These are phyloP conservation scores for Diabrotica virgifera DNA, from an alignment of 1,140 invertebrate species.

Conservation along the genomic window DNA sequence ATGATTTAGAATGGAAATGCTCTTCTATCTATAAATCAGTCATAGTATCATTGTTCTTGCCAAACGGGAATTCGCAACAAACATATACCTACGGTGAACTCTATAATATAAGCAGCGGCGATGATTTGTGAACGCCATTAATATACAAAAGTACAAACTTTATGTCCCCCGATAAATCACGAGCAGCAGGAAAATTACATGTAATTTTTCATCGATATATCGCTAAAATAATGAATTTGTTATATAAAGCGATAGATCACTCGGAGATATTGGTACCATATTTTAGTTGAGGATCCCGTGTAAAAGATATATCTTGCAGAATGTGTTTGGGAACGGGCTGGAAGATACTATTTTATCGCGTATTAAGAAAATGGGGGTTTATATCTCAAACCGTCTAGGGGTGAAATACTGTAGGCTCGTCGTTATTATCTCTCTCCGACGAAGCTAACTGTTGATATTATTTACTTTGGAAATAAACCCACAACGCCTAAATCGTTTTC, in stretches of 20 bases:
- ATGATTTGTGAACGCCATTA: constrained; percentile 2
- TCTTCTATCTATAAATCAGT: not conserved
- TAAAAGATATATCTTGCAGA: not conserved
- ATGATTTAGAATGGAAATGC: too few relatives aligned
- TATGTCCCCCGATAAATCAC: not conserved
- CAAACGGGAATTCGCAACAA: not conserved
- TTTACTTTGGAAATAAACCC: not conserved
- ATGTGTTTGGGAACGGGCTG: not conserved
- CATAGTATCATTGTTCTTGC: not conserved
- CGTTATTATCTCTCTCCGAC: constrained; percentile 1
- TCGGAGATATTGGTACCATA: constrained; percentile 2
- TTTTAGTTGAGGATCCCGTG: constrained; percentile 1
- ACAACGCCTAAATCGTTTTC: too few relatives aligned
- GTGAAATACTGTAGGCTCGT: constrained; percentile 1
- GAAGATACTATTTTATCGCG: constrained; percentile 2
- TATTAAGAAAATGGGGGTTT: constrained; percentile 2
- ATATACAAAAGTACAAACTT: constrained; percentile 3
- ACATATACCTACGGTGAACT: not conserved
- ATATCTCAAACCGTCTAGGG: not conserved
- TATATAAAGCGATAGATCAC: not conserved
- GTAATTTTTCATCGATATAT: constrained; percentile 3
- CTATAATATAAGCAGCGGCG: not conserved
- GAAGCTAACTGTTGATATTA: constrained; percentile 2
- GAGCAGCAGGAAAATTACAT: not conserved
- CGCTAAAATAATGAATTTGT: constrained; percentile 2